Conservation (phyloP, 2,888 invertebrate genomes). For the Drosophila acutilabella region DNA sequence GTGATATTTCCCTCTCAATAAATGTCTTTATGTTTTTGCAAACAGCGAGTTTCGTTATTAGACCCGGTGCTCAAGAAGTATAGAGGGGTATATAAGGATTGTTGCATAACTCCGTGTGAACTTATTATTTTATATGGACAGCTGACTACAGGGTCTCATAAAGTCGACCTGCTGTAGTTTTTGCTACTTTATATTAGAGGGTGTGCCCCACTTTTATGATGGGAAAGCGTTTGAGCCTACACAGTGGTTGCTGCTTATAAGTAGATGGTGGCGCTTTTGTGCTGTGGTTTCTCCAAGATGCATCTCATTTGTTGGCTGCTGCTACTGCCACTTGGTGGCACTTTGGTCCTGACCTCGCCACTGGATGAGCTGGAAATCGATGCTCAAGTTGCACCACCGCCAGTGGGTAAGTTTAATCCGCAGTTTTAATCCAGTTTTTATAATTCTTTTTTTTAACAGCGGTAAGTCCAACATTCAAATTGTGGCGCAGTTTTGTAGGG, state of each 20-base stretch:
- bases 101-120: too few relatives aligned
- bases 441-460: neutral
- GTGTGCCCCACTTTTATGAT: conserved; percentile 38
- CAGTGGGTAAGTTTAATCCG: conserved; percentile 36
- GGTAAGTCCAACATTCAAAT: conserved; percentile 7
- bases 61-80: too few relatives aligned
- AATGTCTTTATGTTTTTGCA: conserved; percentile 53
- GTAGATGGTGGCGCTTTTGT: conserved; percentile 13
- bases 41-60: neutral
- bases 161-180: neutral
- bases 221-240: conserved; percentile 33
- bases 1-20: conserved; percentile 69
- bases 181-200: neutral
- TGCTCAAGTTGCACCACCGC: conserved; percentile 59
- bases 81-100: too few relatives aligned
- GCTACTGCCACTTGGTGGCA: conserved; percentile 33
- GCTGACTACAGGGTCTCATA: too few relatives aligned
- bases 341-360: conserved; percentile 16
- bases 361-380: conserved; percentile 64
- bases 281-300: conserved; percentile 37
- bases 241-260: conserved; percentile 41
- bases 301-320: conserved; percentile 22
- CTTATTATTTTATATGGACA: too few relatives aligned
- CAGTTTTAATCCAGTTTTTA: neutral
- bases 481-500: conserved; percentile 54